Evolutionary conservation across 2,113 vertebrate species (phyloP), one percentile per base, ranked within the genome.

Genomic region (Corythaixoides concolor): DNA sequence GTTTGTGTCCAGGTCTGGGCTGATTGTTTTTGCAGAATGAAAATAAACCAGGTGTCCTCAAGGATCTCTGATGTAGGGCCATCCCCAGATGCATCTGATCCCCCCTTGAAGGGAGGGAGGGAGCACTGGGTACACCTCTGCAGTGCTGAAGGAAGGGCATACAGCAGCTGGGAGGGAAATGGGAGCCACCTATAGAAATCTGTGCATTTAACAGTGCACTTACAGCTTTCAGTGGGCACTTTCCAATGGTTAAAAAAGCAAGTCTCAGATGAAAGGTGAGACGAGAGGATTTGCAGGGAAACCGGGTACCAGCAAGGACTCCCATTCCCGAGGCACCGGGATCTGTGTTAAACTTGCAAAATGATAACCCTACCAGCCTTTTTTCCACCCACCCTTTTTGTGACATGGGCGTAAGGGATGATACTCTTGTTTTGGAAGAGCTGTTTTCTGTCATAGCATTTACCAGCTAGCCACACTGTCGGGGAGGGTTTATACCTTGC

Each of bases 91-190:
- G 45, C 10, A 16, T 74, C 30, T 3, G 4, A 21, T 77, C 45
- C 20, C 4, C 12, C 60, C 69, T 83, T 52, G n/a, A 59, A 85
- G 27, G 64, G 33, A 23, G 17, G 26, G 78, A 67, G 30, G 20
- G 33, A 43, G 24, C 0, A 0, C 30, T 92, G 49, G 21, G 55
- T 30, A 8, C 18, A 50, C 17, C 32, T 60, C 72, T 74, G 50
- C 28, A 74, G 55, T 28, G 18, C 50, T 47, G 82, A 41, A 45
- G 39, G 23, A 62, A 7, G 6, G 6, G 8, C 7, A 74, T 33
- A 32, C 22, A 50, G 50, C 69, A 62, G 2, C 49, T 80, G 23
- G 5, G 37, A 81, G 56, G 28, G 43, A 81, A 85, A n/a, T 15
- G 16, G 33, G 30, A 63, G 21, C 49, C 30, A 30, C 19, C 35